Evolutionary conservation across 2,113 vertebrate species (phyloP), one percentile per base, ranked within the genome.

Genomic region (Amazona guildingii): DNA sequence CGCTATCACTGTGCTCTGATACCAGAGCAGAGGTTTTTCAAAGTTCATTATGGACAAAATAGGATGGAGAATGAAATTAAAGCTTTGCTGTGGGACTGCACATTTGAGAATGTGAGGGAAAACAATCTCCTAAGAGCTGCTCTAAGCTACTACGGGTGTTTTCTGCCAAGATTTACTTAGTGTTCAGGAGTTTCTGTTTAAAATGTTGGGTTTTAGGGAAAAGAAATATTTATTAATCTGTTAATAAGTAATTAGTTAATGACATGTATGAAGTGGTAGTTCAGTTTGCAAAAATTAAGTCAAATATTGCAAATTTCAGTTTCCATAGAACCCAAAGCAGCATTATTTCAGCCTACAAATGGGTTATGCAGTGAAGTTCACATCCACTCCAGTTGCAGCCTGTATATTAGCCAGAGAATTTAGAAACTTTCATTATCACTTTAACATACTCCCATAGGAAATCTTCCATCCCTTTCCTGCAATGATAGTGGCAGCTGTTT

Each of bases 31-130:
- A 68, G 75, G 83, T 57, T 97, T 64, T 59, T 68, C 86, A 54
- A 69, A 95, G 83, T 96, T 96, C 92, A 74, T 35, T 51, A 28
- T 5, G 63, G 43, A 70, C 64, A 82, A 96, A 90, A 75, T 51
- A 79, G 92, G 86, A 33, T 20, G 9, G 24, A 90, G 95, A 51
- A 43, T 63, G 92, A 97, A 98, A 97, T 95, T 54, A 78, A 96
- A 98, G 68, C 90, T 93, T 29, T 91, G 79, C 92, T 88, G 86
- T 64, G 66, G 78, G 77, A 92, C 2, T 11, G 87, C 77, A 88
- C 78, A 94, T 92, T 93, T 76, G 93, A 97, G 95, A 94, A 93
- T 0, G 25, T 35, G 63, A 70, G 79, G 82, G 57, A 64, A 97
- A 96, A 88, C 66, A 70, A 91, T 83, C 88, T 96, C 55, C 69